These are phyloP conservation scores for Acinonyx jubatus DNA, from an alignment of 2,113 vertebrate genomes.

Conservation along the genomic window DNA sequence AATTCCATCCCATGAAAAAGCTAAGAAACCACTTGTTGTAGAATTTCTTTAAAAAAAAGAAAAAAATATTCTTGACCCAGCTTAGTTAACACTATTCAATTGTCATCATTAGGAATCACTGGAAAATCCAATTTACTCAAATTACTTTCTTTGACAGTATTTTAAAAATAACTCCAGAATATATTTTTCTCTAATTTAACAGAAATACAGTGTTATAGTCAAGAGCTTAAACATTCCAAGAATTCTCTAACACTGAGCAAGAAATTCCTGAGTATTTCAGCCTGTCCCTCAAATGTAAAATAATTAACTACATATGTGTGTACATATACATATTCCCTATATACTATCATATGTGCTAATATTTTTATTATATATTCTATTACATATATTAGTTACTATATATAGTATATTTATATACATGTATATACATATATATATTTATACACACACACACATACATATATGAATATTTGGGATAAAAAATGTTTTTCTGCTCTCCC, in stretches of 20 bases:
- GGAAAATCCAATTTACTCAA: not conserved
- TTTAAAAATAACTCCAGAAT: not conserved
- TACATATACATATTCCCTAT: not conserved
- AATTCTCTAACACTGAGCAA: not conserved
- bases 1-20: not conserved
- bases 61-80: not conserved
- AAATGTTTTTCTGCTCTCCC: not conserved
- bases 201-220: not conserved
- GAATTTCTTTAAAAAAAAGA: not conserved
- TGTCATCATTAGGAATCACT: not conserved
- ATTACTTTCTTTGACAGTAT: conserved; percentile 36
- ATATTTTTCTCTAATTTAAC: conserved; percentile 16
- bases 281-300: not conserved
- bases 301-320: not conserved
- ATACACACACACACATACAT: not conserved
- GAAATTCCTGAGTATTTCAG: not conserved
- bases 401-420: not conserved
- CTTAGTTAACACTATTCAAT: not conserved
- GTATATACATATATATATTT: not conserved
- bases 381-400: not conserved
- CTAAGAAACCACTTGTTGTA: not conserved
- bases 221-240: not conserved
- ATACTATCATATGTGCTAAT: not conserved
- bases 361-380: too few relatives aligned
- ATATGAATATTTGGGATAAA: not conserved